A percentile compares a stretch with the other conserved stretches of the same genome.
These are phyloP conservation scores for Holocentrus rufus DNA, from an alignment of 2,797 vertebrate species.

Conservation along the genomic window DNA sequence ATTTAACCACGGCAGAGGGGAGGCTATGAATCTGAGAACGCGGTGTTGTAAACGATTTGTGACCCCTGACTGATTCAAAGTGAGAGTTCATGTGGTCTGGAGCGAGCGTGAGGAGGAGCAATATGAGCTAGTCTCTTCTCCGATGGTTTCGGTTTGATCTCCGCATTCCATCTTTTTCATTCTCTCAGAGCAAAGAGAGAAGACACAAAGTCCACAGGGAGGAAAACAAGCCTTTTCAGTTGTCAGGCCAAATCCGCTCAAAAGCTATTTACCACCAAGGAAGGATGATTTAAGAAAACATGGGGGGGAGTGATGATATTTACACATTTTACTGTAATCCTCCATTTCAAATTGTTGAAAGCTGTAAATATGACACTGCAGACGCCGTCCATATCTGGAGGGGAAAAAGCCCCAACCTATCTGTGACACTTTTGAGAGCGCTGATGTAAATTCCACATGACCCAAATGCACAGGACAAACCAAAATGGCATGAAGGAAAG, in stretches of 20 bases:
- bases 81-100: conserved; percentile 20
- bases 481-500: conserved; percentile 24
- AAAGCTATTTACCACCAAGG: conserved; percentile 8
- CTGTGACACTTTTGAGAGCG: conserved; percentile 13
- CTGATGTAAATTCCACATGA: conserved; percentile 38
- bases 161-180: conserved; percentile 32
- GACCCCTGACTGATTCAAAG: conserved; percentile 4
- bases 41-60: conserved; percentile 37
- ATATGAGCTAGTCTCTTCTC: conserved; percentile 12
- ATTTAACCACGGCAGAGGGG: conserved; percentile 11
- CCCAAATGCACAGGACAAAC: conserved; percentile 47
- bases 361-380: conserved; percentile 28
- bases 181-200: conserved; percentile 14
- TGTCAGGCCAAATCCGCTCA: not conserved
- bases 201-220: conserved; percentile 29
- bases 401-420: conserved; percentile 13
- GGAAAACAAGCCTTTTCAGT: conserved; percentile 22
- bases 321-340: not conserved
- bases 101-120: conserved; percentile 30
- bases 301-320: conserved; percentile 14
- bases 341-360: conserved; percentile 1
- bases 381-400: conserved; percentile 12
- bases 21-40: conserved; percentile 23
- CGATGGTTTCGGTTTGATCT: conserved; percentile 40
- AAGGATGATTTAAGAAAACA: not conserved